A percentile compares a stretch with the other conserved stretches of the same genome.
phyloP scores from a whole-genome alignment of 2,797 vertebrate genomes.

The Melanotaenia maccullochi region DNA sequence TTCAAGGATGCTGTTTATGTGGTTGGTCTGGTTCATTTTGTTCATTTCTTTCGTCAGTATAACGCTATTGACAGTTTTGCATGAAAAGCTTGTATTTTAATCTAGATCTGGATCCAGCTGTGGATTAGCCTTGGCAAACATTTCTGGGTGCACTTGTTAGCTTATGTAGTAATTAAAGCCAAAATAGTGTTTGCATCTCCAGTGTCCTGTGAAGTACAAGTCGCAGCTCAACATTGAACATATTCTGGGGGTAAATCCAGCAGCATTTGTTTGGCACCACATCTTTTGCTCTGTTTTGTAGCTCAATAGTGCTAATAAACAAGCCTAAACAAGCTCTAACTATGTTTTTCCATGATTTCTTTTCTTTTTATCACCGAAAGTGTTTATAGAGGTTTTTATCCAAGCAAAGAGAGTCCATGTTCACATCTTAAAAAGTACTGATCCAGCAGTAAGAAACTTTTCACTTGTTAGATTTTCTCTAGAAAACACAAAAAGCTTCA shows the following conservation, averaged over 20 bases:
- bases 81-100: background rate
- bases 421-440: slow-evolving; percentile 16
- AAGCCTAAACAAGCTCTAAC: background rate
- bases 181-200: background rate
- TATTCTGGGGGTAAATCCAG: slow-evolving; percentile 1
- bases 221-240: background rate
- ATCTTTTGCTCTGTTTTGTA: background rate
- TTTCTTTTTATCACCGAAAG: background rate
- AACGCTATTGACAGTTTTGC: background rate
- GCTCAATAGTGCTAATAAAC: background rate
- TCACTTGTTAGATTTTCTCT: background rate
- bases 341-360: background rate
- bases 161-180: background rate
- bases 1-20: background rate
- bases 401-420: slow-evolving; percentile 43
- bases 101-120: background rate
- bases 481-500: background rate
- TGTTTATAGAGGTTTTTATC: no score
- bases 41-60: background rate
- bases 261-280: background rate
- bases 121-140: background rate
- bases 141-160: background rate
- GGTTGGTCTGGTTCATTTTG: background rate
- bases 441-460: slow-evolving; percentile 12
- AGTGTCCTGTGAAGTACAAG: background rate